Evolutionary conservation across 2,797 vertebrate genomes (phyloP).

Genomic region (Premnoplex brunnescens): DNA sequence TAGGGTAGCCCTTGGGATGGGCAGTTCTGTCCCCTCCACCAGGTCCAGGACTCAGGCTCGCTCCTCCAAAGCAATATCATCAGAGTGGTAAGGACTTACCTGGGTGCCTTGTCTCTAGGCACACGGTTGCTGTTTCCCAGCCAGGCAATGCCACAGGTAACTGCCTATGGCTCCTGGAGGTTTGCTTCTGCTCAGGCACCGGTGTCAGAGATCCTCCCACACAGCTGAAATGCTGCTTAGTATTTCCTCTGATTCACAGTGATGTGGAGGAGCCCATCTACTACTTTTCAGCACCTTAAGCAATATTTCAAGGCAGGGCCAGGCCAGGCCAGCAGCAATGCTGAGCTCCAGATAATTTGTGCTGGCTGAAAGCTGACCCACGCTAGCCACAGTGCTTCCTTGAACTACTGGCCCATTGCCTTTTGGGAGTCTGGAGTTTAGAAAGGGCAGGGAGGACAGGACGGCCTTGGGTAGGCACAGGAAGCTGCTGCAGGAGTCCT

Average conservation of each 20-base stretch:
- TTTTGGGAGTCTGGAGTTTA: not conserved
- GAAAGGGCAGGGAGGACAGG: not conserved
- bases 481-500: not conserved
- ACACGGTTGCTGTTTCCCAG: accelerated
- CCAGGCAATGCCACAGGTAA: accelerated
- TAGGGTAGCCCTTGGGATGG: not conserved
- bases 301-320: not conserved
- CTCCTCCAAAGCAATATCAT: not conserved
- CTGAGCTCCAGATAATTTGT: not conserved
- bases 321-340: not conserved
- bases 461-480: not conserved
- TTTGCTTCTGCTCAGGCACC: not conserved
- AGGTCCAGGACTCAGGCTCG: accelerated
- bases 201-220: not conserved
- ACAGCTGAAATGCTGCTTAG: not conserved
- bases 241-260: not conserved
- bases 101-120: not conserved
- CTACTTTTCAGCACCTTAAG: not conserved
- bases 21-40: not conserved
- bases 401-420: not conserved
- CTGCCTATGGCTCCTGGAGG: accelerated
- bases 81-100: not conserved
- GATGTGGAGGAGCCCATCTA: not conserved
- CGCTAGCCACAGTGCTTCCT: not conserved
- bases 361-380: not conserved